Evolutionary conservation across 2,113 vertebrate genomes (phyloP).

Genomic region (Cinclus cinclus): DNA sequence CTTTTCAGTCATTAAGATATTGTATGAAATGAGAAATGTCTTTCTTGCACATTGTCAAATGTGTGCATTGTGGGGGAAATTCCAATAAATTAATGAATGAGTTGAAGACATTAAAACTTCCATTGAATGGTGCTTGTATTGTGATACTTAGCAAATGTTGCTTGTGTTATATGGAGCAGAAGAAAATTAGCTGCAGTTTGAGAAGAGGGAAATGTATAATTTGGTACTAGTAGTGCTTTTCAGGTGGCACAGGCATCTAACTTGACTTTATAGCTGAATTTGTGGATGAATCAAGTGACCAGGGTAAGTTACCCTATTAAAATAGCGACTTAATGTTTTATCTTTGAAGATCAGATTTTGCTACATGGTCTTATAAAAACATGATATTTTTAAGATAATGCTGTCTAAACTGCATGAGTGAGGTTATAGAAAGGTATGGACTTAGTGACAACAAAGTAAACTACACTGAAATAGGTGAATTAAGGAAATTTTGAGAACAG

Average conservation of each 20-base stretch:
- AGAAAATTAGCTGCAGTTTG: conserved; percentile 39
- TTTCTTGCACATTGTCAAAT: conserved; percentile 3
- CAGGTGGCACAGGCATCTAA: not conserved
- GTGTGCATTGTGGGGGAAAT: not conserved
- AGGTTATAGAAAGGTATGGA: not conserved
- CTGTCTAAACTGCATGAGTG: not conserved
- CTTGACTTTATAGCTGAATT: not conserved
- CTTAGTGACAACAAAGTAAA: not conserved
- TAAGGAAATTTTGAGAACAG: not conserved
- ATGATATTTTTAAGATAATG: not conserved
- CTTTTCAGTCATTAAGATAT: conserved; percentile 8
- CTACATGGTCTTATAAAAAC: not conserved
- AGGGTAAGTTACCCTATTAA: not conserved
- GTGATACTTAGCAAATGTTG: conserved; percentile 30
- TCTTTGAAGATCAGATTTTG: not conserved
- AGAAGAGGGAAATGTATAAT: conserved; percentile 11
- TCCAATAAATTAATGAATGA: conserved; percentile 37
- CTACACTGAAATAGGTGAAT: not conserved
- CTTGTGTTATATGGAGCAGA: conserved; percentile 16
- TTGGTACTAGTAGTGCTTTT: not conserved
- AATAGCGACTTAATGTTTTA: not conserved
- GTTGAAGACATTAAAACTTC: conserved; percentile 15
- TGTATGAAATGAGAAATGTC: not conserved
- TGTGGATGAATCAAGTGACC: not conserved
- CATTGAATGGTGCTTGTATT: not conserved